Conservation (phyloP, 1,140 invertebrate species). For the Ditylenchus dipsaci region DNA sequence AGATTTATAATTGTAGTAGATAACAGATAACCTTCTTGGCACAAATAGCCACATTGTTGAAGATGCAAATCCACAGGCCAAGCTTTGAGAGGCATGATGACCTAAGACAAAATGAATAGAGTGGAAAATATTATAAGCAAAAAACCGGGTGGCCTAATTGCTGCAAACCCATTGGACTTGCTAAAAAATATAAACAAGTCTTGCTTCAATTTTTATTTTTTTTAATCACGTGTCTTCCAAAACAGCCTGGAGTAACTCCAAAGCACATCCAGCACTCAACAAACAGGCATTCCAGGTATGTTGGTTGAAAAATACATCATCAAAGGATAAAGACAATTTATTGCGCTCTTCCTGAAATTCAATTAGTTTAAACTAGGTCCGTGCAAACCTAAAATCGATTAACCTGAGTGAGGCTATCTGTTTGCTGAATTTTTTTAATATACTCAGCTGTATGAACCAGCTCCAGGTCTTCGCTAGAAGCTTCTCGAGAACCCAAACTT, state of each 20-base stretch:
- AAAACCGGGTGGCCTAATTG: constrained; percentile 74
- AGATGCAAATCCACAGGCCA: constrained; percentile 86
- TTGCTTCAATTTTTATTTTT: background rate
- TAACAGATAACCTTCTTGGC: constrained; percentile 67
- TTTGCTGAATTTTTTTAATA: constrained; percentile 23
- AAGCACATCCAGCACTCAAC: constrained; percentile 57
- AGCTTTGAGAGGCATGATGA: constrained; percentile 86
- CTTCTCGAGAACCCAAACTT: constrained; percentile 14
- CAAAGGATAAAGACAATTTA: constrained; percentile 34
- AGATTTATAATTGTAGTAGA: background rate
- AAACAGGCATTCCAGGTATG: constrained; percentile 52
- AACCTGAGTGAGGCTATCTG: constrained; percentile 19
- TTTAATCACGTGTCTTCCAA: constrained; percentile 23
- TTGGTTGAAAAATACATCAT: constrained; percentile 54
- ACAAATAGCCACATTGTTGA: constrained; percentile 91
- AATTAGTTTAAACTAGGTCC: background rate
- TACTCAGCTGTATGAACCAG: constrained; percentile 33
- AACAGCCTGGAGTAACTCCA: constrained; percentile 58
- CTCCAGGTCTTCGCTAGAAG: constrained; percentile 9
- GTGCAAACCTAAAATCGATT: constrained; percentile 3
- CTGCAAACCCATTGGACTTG: constrained; percentile 41
- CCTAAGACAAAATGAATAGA: no score
- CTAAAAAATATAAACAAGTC: background rate
- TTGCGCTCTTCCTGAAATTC: constrained; percentile 43
- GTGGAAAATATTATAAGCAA: no score